These are phyloP conservation scores for Salarias fasciatus DNA, from an alignment of 2,797 vertebrate genomes.

Conservation along the genomic window DNA sequence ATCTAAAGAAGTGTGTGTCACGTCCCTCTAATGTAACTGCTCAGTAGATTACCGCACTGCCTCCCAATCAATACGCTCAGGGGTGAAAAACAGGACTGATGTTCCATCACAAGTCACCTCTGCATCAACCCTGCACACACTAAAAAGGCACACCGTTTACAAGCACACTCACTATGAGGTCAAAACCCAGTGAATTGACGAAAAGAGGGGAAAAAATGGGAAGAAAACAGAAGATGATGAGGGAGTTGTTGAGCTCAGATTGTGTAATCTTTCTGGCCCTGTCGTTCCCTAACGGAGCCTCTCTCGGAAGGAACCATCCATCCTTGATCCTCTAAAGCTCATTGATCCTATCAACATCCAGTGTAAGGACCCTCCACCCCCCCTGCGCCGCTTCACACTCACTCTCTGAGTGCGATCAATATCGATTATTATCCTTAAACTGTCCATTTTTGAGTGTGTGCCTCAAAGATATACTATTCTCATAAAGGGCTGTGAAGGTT, in stretches of 20 bases:
- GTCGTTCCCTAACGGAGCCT: constrained; percentile 41
- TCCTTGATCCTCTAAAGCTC: constrained; percentile 60
- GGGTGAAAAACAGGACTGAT: constrained; percentile 44
- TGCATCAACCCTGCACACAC: constrained; percentile 1
- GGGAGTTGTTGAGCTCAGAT: constrained; percentile 16
- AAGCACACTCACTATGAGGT: constrained; percentile 9
- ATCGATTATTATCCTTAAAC: constrained; percentile 81
- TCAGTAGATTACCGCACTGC: constrained; percentile 67
- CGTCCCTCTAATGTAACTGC: constrained; percentile 69
- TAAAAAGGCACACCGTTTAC: constrained; percentile 10
- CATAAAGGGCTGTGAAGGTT: not conserved
- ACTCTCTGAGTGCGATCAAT: constrained; percentile 73
- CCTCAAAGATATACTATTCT: constrained; percentile 33
- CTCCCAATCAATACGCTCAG: constrained; percentile 65
- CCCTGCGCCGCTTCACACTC: constrained; percentile 33
- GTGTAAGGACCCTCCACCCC: constrained; percentile 20
- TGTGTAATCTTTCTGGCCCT: constrained; percentile 44
- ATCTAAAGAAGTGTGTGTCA: constrained; percentile 50
- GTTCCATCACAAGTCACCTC: constrained; percentile 15
- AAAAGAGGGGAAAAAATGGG: not conserved
- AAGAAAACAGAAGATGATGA: constrained; percentile 32
- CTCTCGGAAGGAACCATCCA: constrained; percentile 49
- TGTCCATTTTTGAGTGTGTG: constrained; percentile 58
- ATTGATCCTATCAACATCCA: constrained; percentile 69
- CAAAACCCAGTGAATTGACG: constrained; percentile 3